Base-by-base conservation (phyloP, 2,888 invertebrate species). In the Merodon equestris region DNA sequence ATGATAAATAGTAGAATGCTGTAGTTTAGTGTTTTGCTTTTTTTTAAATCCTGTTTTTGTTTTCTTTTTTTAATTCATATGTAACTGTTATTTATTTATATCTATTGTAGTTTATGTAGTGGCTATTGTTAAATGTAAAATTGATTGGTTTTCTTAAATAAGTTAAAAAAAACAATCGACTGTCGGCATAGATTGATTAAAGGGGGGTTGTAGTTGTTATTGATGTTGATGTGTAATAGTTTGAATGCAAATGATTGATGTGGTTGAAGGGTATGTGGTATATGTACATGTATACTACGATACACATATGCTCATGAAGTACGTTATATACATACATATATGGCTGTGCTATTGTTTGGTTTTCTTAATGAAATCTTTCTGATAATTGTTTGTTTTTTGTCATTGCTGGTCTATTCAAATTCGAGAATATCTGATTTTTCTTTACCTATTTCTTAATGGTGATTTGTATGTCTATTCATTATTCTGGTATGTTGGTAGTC, bases 101-200 rank as follows among this genome's bases (percentile, higher is more conserved):
- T 68, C 75, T 76, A 81, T 81, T 81, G 54, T 81, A 70, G 73
- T 72, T 70, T 64, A 82, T 75, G 72, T 75, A 70, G 70, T 74
- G 73, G 79, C 64, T 83, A 81, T 81, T 72, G 76, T 73, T 72
- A 34, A 73, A 76, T 70, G 63, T 64, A 50, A 76, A 61, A 66
- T 76, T 76, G 76, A 66, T 79, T 75, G 58, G 64, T 82, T 81
- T 81, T 60, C 70, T 83, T 56, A 64, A 72, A 75, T 71, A 61
- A 70, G 68, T 70, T 57, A 81, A 83, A 82, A 82, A 83, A 83
- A 84, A 88, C 88, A 88, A 88, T 88, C 88, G 88, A 91, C 91
- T 91, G 91, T 91, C 91, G 91, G 91, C 91, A 90, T 91, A 89
- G 90, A 89, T 90, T 89, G 87, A 89, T 89, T 90, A 86, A 86